phyloP scores from a whole-genome alignment of 2,797 vertebrate species.

The Erethizon dorsatum region DNA sequence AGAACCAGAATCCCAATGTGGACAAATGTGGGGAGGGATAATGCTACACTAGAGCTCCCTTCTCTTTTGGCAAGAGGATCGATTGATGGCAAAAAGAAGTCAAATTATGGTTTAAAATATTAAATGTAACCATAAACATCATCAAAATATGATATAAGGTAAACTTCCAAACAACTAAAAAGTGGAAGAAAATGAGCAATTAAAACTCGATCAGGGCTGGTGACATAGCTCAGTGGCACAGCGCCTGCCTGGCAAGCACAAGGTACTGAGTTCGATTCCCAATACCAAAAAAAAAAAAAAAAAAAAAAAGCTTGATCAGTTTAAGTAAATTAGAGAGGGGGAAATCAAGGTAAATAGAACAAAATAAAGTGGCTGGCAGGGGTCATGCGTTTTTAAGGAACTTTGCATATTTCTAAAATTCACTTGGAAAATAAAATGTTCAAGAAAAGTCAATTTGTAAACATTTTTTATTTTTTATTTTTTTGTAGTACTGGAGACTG shows the following conservation, averaged over 20 bases:
- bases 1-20: neutral
- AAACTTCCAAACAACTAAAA: neutral
- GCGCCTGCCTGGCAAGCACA: too few species aligned
- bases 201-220: neutral
- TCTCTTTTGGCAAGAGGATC: neutral
- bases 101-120: conserved; percentile 36
- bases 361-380: neutral
- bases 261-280: too few species aligned
- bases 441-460: conserved; percentile 10
- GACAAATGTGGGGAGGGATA: neutral
- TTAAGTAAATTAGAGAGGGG: neutral
- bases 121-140: conserved; percentile 27
- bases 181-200: neutral
- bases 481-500: neutral
- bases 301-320: neutral
- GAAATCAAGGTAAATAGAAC: neutral
- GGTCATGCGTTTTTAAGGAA: neutral
- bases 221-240: too few species aligned
- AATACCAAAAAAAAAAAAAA: too few species aligned
- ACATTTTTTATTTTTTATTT: neutral
- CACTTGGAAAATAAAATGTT: neutral
- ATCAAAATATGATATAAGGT: neutral
- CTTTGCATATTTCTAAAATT: conserved; percentile 52
- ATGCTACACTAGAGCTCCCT: neutral
- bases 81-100: conserved; percentile 25